Percentiles rank a stretch among this genome's conserved stretches.
phyloP scores from a whole-genome alignment of 2,888 invertebrate genomes.

The Hydriomena furcata region DNA sequence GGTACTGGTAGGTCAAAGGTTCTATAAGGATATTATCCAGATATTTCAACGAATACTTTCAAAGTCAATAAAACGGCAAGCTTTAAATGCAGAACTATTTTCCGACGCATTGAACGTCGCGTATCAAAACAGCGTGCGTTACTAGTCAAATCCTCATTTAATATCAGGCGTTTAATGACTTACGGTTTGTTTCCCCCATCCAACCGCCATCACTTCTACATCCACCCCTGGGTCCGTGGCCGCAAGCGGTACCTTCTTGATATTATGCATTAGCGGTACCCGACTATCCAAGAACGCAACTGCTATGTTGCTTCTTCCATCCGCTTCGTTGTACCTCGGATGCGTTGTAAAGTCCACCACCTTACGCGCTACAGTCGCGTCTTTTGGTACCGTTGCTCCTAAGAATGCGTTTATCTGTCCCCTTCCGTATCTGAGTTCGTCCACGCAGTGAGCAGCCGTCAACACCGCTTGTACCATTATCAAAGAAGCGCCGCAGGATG shows the following conservation, averaged over 20 bases:
- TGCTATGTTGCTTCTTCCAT: not conserved
- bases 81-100: too few species aligned
- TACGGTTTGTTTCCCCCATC: constrained; percentile 3
- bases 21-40: too few species aligned
- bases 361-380: not conserved
- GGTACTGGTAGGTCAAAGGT: too few species aligned
- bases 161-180: not conserved
- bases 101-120: too few species aligned
- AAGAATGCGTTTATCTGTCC: constrained; percentile 3
- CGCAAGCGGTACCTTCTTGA: constrained; percentile 12
- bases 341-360: not conserved
- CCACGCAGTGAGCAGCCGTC: constrained; percentile 9
- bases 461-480: constrained; percentile 7
- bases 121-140: too few species aligned
- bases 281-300: constrained; percentile 1
- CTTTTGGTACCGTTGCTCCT: constrained; percentile 8
- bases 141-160: too few species aligned
- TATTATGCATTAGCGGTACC: constrained; percentile 5
- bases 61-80: too few species aligned
- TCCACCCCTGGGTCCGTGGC: not conserved
- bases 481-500: constrained; percentile 3
- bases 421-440: constrained; percentile 5
- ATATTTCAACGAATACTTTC: too few species aligned
- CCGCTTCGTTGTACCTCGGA: not conserved
- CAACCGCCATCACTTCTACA: not conserved